A percentile compares a stretch with the other conserved stretches of the same genome.
These are phyloP conservation scores for Grammomys dolichurus DNA, from an alignment of 2,113 vertebrate species.

Conservation along the genomic window DNA sequence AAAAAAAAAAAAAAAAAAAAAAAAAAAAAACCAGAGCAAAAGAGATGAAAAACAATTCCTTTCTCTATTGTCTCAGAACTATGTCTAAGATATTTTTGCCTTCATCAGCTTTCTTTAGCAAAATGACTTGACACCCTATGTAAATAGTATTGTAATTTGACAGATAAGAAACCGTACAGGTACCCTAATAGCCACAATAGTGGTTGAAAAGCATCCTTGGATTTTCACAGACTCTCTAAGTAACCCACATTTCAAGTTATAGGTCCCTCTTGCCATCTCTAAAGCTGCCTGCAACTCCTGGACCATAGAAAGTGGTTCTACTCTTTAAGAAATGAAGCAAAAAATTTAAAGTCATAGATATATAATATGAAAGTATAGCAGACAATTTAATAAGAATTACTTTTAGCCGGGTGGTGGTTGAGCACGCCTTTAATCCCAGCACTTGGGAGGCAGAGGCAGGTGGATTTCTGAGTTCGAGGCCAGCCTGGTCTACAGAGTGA, in stretches of 20 bases:
- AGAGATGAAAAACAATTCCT: not conserved
- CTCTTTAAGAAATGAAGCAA: slow-evolving; percentile 43
- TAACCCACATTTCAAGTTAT: not conserved
- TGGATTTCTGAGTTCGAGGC: too few species aligned
- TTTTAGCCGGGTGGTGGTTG: not conserved
- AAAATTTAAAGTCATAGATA: not conserved
- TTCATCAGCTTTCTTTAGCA: slow-evolving; percentile 27
- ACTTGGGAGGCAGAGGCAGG: too few species aligned
- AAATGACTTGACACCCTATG: not conserved
- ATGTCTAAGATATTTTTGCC: not conserved
- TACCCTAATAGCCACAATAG: slow-evolving; percentile 32
- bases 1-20: too few species aligned
- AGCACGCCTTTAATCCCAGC: too few species aligned
- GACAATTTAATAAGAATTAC: not conserved
- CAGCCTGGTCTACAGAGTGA: too few species aligned
- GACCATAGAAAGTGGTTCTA: not conserved
- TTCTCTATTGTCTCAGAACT: not conserved
- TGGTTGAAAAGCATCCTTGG: not conserved
- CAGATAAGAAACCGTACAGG: slow-evolving; percentile 24
- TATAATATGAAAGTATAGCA: not conserved
- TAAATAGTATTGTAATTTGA: slow-evolving; percentile 46
- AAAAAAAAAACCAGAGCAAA: too few species aligned
- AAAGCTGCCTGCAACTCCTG: not conserved
- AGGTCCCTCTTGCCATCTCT: not conserved
- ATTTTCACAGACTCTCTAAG: slow-evolving; percentile 24